phyloP scores from a whole-genome alignment of 35 echinoderm and acorn worm species.

The Hemicentrotus pulcherrimus region DNA sequence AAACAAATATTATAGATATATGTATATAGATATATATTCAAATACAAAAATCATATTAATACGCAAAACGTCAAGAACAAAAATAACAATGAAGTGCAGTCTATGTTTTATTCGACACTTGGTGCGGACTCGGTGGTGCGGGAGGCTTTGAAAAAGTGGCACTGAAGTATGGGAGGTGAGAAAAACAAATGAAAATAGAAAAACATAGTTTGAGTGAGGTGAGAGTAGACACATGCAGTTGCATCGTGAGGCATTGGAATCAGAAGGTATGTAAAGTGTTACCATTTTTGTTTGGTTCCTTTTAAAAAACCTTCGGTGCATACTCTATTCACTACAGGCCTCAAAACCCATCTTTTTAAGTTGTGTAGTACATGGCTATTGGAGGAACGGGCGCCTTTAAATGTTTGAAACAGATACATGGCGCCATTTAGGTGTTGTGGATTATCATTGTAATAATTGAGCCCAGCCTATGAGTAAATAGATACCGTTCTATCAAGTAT shows the following conservation, averaged over 20 bases:
- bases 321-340: slow-evolving; percentile 37
- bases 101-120: slow-evolving; percentile 16
- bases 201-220: slow-evolving; percentile 24
- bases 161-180: slow-evolving; percentile 31
- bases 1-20: not conserved
- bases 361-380: too few species aligned
- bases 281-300: not conserved
- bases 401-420: too few species aligned
- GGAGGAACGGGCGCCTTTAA: too few species aligned
- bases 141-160: slow-evolving; percentile 34
- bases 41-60: slow-evolving; percentile 6
- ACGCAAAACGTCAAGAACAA: slow-evolving; percentile 26
- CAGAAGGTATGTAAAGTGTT: not conserved
- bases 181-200: slow-evolving; percentile 31
- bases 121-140: slow-evolving; percentile 17
- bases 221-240: slow-evolving; percentile 34
- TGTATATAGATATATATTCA: not conserved
- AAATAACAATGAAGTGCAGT: slow-evolving; percentile 24
- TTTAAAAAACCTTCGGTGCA: not conserved
- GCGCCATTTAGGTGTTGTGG: too few species aligned
- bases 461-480: not conserved
- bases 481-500: not conserved
- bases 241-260: slow-evolving; percentile 25
- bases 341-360: not conserved
- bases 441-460: not conserved